These are phyloP conservation scores for Colistium nudipinnis DNA, from an alignment of 2,113 vertebrate species.

Conservation along the genomic window DNA sequence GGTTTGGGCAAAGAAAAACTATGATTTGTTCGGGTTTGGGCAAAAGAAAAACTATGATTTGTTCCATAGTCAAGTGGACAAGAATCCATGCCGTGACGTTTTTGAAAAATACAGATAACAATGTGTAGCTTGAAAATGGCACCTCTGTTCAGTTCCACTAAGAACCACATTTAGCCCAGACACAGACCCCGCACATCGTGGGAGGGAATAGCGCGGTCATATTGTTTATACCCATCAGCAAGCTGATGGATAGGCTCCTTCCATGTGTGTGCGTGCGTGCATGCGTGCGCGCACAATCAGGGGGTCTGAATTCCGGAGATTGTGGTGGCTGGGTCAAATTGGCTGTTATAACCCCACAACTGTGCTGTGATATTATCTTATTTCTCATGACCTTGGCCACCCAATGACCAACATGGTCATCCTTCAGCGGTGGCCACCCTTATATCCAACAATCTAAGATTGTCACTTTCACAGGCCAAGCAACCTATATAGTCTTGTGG, in stretches of 20 bases:
- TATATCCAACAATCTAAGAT: constrained; percentile 16
- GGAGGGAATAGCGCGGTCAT: not conserved
- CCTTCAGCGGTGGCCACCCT: not conserved
- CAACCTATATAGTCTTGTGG: not conserved
- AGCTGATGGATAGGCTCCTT: not conserved
- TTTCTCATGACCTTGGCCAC: constrained; percentile 7
- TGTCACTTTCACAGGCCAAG: not conserved
- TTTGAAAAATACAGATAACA: not conserved
- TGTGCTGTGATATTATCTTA: constrained; percentile 28
- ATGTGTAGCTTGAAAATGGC: not conserved
- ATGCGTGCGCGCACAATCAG: not conserved
- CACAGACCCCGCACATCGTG: not conserved
- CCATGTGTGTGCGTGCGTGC: not conserved
- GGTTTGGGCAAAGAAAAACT: not conserved
- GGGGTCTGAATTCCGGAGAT: constrained; percentile 8
- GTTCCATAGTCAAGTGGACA: not conserved
- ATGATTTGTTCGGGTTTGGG: not conserved
- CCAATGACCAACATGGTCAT: constrained; percentile 14
- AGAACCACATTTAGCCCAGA: not conserved
- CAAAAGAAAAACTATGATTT: not conserved
- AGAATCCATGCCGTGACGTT: not conserved
- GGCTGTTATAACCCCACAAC: constrained; percentile 18
- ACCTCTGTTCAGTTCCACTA: not conserved
- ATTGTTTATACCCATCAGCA: not conserved
- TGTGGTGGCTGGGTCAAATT: constrained; percentile 29